Percentiles rank a stretch among this genome's conserved stretches.
Evolutionary conservation across 2,797 vertebrate species (phyloP).

Genomic region (Microctenopoma lineatum): DNA sequence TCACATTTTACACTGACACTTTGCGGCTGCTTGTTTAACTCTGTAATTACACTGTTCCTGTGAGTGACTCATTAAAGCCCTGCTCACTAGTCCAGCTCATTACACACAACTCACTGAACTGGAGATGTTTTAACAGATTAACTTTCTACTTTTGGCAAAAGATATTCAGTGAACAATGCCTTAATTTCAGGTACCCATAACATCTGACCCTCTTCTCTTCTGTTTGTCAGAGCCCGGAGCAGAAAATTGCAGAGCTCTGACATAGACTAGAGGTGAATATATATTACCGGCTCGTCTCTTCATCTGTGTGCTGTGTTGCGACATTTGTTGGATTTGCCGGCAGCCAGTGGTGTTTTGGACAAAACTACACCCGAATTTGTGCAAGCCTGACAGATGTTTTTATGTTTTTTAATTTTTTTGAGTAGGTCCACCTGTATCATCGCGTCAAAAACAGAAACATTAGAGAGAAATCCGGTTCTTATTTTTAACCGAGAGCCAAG

Average conservation of each 20-base stretch:
- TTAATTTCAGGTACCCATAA: neutral
- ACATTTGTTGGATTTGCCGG: neutral
- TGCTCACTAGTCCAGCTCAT: constrained; percentile 25
- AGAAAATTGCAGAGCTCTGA: neutral
- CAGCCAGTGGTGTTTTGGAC: constrained; percentile 7
- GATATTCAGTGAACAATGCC: neutral
- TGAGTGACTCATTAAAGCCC: constrained; percentile 19
- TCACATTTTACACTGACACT: constrained; percentile 5
- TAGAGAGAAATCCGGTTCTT: neutral
- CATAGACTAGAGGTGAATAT: constrained; percentile 12
- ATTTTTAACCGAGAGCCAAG: neutral
- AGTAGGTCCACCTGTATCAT: neutral
- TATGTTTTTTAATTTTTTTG: no score
- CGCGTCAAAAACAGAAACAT: constrained; percentile 3
- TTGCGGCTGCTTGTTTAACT: constrained; percentile 24
- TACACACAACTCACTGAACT: constrained; percentile 28
- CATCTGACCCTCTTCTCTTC: neutral
- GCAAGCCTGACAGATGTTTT: neutral
- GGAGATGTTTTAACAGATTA: constrained; percentile 33
- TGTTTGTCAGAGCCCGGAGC: neutral
- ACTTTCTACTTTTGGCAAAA: neutral
- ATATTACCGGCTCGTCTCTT: constrained; percentile 7
- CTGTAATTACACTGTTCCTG: constrained; percentile 33
- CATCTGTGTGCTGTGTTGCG: constrained; percentile 7
- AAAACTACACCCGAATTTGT: neutral